Conservation (phyloP, 2,113 vertebrate genomes). For the Syngnathus floridae region DNA sequence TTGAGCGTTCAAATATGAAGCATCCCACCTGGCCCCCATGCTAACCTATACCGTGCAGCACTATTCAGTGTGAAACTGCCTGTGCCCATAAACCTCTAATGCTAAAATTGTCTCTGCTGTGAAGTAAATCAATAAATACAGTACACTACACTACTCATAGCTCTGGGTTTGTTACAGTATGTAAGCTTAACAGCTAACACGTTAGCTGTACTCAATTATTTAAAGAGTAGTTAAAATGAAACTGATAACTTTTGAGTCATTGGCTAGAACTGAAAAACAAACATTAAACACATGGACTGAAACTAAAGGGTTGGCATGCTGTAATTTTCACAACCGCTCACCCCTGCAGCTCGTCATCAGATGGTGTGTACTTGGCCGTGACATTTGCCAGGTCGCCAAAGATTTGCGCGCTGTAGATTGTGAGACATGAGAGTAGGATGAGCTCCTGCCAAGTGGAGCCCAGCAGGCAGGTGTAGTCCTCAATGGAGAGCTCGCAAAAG, state of each 20-base stretch:
- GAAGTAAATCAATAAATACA: neutral
- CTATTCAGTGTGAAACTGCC: too few species aligned
- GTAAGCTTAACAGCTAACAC: neutral
- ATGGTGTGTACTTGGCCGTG: slow-evolving; percentile 93
- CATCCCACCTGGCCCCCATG: too few species aligned
- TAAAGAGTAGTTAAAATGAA: neutral
- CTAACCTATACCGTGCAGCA: too few species aligned
- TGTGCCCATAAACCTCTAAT: too few species aligned
- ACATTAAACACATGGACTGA: neutral
- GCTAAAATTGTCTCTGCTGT: too few species aligned
- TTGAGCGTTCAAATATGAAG: too few species aligned
- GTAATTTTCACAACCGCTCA: slow-evolving; percentile 55
- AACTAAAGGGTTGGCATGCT: neutral
- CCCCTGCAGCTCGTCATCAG: slow-evolving; percentile 93
- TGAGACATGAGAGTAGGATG: slow-evolving; percentile 92
- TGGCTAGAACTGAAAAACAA: neutral
- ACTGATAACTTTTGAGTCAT: neutral
- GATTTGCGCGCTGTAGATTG: slow-evolving; percentile 93
- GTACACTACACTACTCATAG: too few species aligned
- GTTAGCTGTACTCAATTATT: neutral
- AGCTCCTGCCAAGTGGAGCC: slow-evolving; percentile 98
- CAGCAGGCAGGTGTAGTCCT: slow-evolving; percentile 97
- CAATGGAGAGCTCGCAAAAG: slow-evolving; percentile 96
- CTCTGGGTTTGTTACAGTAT: neutral
- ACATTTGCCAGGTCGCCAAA: slow-evolving; percentile 92